These are phyloP conservation scores for Candoia aspera DNA, from an alignment of 2,113 vertebrate genomes.

Conservation along the genomic window DNA sequence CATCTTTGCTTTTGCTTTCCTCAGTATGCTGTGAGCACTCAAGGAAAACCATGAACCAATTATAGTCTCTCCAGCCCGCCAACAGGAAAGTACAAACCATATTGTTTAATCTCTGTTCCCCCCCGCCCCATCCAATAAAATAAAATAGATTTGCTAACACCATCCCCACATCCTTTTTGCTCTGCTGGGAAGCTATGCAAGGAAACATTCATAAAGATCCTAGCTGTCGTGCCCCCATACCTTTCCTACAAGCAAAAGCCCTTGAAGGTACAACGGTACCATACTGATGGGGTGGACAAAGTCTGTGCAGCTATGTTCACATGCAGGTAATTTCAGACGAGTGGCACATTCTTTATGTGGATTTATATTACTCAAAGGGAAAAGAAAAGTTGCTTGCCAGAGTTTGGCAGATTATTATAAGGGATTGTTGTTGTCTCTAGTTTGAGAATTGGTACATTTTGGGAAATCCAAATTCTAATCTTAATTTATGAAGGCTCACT, in stretches of 20 bases:
- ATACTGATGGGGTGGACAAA: not conserved
- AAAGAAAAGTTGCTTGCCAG: not conserved
- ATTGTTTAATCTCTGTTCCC: not conserved
- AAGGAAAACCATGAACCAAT: not conserved
- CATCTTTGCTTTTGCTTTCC: not conserved
- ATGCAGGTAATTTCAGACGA: not conserved
- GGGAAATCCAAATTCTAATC: not conserved
- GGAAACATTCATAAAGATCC: not conserved
- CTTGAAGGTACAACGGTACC: not conserved
- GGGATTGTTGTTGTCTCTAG: not conserved
- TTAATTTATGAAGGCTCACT: not conserved
- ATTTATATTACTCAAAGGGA: not conserved
- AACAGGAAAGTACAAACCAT: not conserved
- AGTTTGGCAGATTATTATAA: not conserved
- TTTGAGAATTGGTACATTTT: not conserved
- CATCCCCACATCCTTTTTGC: not conserved
- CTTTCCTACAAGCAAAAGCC: not conserved
- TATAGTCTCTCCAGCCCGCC: not conserved
- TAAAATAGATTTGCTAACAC: not conserved
- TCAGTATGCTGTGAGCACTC: not conserved
- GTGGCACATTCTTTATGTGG: not conserved
- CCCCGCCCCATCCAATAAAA: not conserved
- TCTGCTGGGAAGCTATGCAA: not conserved
- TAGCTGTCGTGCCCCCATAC: not conserved
- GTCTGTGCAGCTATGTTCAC: not conserved